Conservation (phyloP, 2,888 invertebrate genomes). For the Anthoptus insignis region DNA sequence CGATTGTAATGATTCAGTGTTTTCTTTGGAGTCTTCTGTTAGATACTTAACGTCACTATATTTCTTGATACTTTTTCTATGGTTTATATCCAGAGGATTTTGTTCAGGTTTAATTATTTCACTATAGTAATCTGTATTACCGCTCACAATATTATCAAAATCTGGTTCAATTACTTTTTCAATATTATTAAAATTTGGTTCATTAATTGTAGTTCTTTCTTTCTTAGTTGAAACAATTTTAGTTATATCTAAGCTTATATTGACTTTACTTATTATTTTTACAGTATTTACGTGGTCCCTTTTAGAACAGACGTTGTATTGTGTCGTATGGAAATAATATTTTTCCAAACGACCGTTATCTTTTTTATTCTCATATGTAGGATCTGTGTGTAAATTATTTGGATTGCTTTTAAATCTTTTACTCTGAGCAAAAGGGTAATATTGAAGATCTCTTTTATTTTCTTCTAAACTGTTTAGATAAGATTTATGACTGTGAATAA, state of each 20-base stretch:
- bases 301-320: constrained; percentile 61
- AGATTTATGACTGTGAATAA: no score
- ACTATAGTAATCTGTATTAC: background rate
- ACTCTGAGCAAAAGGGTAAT: background rate
- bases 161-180: constrained; percentile 23
- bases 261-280: constrained; percentile 64
- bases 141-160: background rate
- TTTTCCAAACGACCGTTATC: constrained; percentile 51
- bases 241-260: constrained; percentile 69
- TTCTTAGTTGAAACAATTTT: constrained; percentile 56
- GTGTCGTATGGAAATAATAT: constrained; percentile 60
- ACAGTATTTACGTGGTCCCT: constrained; percentile 55
- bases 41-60: background rate
- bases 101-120: background rate
- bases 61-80: background rate
- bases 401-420: background rate
- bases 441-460: background rate
- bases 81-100: background rate
- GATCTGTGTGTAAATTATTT: background rate
- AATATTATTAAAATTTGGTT: no score
- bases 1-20: constrained; percentile 8
- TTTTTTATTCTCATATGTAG: constrained; percentile 19
- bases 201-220: constrained; percentile 22
- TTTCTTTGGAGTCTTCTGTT: constrained; percentile 5
- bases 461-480: background rate